Percentiles rank a stretch among this genome's conserved stretches.
Evolutionary conservation across 1,140 invertebrate genomes (phyloP).

Genomic region (Drosophila equinoxialis): DNA sequence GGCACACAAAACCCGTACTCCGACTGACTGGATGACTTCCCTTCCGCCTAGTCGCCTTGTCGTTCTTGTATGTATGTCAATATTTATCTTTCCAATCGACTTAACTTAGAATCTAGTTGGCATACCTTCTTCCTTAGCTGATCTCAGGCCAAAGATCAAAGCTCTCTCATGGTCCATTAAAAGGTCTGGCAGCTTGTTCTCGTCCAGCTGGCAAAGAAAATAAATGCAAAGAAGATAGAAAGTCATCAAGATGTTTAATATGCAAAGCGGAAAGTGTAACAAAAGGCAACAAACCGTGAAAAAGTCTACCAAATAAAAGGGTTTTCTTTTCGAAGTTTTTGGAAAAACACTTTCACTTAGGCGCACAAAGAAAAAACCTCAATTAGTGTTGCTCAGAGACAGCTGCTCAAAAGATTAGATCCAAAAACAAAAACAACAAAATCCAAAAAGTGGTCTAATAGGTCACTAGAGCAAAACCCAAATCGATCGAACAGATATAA

Average conservation of each 20-base stretch:
- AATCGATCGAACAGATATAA: conserved; percentile 19
- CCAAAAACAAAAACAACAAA: not conserved
- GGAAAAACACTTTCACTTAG: conserved; percentile 70
- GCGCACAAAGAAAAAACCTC: conserved; percentile 58
- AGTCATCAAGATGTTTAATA: conserved; percentile 51
- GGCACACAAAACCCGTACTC: not conserved
- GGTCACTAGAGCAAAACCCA: conserved; percentile 31
- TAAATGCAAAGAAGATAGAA: conserved; percentile 49
- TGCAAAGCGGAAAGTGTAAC: conserved; percentile 67
- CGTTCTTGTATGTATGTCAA: conserved; percentile 52
- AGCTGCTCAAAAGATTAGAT: conserved; percentile 24
- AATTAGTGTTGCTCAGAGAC: conserved; percentile 44
- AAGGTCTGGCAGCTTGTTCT: conserved; percentile 67
- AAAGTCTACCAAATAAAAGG: conserved; percentile 51
- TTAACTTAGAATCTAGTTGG: conserved; percentile 51
- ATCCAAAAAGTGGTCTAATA: not conserved
- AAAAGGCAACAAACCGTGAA: conserved; percentile 72
- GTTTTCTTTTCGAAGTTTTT: conserved; percentile 31
- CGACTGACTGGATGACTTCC: not conserved
- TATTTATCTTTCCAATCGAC: conserved; percentile 62
- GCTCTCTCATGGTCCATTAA: conserved; percentile 74
- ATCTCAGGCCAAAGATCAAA: conserved; percentile 73
- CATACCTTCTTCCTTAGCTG: conserved; percentile 45
- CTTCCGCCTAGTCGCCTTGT: too few species aligned
- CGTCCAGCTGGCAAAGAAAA: conserved; percentile 69